Evolutionary conservation across 2,888 invertebrate species (phyloP).

Genomic region (Noctua pronuba): DNA sequence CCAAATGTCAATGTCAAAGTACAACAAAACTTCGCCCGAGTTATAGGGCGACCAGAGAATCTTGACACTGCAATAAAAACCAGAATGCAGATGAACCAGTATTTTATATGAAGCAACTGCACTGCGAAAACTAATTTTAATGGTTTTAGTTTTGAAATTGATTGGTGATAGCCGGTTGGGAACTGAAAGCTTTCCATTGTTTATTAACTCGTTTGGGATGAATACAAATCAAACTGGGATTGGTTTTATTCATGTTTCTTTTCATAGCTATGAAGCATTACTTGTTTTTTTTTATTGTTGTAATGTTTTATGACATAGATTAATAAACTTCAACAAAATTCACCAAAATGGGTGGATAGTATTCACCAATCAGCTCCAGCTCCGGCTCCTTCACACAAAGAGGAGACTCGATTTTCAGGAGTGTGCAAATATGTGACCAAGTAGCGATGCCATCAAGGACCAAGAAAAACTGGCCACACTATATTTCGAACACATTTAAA

Average conservation of each 20-base stretch:
- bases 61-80: slow-evolving; percentile 3
- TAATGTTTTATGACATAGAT: not conserved
- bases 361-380: not conserved
- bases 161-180: not conserved
- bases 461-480: slow-evolving; percentile 24
- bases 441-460: not conserved
- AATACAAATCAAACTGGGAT: not conserved
- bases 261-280: not conserved
- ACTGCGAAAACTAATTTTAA: not conserved
- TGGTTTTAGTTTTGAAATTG: not conserved
- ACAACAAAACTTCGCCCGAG: slow-evolving; percentile 28
- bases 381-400: not conserved
- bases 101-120: not conserved
- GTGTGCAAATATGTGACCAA: not conserved
- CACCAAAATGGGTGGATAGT: not conserved
- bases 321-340: not conserved
- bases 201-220: not conserved
- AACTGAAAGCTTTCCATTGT: slow-evolving; percentile 16
- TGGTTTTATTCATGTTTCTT: not conserved
- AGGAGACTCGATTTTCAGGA: not conserved
- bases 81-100: not conserved
- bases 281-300: not conserved
- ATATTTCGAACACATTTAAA: slow-evolving; percentile 33
- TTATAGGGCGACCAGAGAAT: slow-evolving; percentile 19
- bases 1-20: slow-evolving; percentile 63